These are phyloP conservation scores for Ammospiza caudacuta DNA, from an alignment of 2,113 vertebrate species.

Conservation along the genomic window DNA sequence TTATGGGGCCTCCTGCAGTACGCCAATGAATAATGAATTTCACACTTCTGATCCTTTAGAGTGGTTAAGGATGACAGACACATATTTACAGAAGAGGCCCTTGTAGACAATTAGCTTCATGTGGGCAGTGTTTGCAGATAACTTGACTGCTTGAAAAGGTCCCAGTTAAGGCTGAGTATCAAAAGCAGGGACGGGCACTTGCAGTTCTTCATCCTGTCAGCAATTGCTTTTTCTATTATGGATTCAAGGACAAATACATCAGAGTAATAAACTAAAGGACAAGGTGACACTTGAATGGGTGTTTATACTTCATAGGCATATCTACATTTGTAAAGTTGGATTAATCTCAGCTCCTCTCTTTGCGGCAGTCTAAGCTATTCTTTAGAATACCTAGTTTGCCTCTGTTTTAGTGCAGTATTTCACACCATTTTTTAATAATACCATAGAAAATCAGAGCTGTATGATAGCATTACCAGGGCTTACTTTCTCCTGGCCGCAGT, in stretches of 20 bases:
- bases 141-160: neutral
- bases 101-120: slow-evolving; percentile 1
- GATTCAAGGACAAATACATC: neutral
- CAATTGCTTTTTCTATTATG: neutral
- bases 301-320: neutral
- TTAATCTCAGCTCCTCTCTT: neutral
- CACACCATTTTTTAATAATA: neutral
- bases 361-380: neutral
- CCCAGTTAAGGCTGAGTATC: neutral
- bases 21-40: neutral
- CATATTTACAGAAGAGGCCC: slow-evolving; percentile 1
- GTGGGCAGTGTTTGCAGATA: neutral
- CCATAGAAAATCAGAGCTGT: neutral
- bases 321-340: neutral
- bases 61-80: neutral
- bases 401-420: neutral
- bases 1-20: neutral
- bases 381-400: neutral
- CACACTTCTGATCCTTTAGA: slow-evolving; percentile 18
- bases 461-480: neutral
- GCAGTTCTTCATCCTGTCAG: neutral
- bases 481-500: neutral
- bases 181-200: neutral
- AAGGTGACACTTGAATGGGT: neutral
- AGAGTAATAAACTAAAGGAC: neutral